phyloP scores from a whole-genome alignment of 2,113 vertebrate species.

The Pseudolaguvia tuberculata region DNA sequence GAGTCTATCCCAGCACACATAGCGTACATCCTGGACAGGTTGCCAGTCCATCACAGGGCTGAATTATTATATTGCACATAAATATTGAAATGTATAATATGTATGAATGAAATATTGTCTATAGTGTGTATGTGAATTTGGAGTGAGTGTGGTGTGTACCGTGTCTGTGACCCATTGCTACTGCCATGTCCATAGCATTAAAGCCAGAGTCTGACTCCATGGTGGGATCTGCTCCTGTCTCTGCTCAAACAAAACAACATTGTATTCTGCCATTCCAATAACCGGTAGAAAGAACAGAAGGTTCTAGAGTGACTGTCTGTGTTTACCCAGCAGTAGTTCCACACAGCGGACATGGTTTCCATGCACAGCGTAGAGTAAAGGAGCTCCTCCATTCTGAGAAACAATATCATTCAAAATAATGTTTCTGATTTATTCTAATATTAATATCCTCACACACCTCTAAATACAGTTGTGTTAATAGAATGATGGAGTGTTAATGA shows the following conservation, averaged over 20 bases:
- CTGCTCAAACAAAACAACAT: constrained; percentile 57
- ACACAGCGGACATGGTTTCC: constrained; percentile 97
- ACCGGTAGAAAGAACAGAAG: not conserved
- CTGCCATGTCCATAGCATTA: constrained; percentile 97
- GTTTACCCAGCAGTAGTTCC: constrained; percentile 88
- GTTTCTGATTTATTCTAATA: too few relatives aligned
- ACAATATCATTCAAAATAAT: too few relatives aligned
- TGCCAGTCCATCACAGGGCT: too few relatives aligned
- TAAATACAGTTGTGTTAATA: too few relatives aligned
- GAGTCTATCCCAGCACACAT: too few relatives aligned
- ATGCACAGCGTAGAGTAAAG: constrained; percentile 93
- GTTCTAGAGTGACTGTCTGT: not conserved
- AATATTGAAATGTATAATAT: too few relatives aligned
- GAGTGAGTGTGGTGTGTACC: constrained; percentile 64
- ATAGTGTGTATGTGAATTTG: too few relatives aligned
- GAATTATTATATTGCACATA: too few relatives aligned
- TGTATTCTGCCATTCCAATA: not conserved
- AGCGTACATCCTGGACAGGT: too few relatives aligned
- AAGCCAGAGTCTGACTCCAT: constrained; percentile 94
- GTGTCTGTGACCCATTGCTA: constrained; percentile 89
- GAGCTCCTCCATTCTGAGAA: constrained; percentile 91
- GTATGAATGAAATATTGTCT: too few relatives aligned
- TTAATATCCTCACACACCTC: not conserved
- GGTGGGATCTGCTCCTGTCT: constrained; percentile 91
- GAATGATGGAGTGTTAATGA: too few relatives aligned